Evolutionary conservation across 2,888 invertebrate species (phyloP), one percentile per base, ranked within the genome.

Genomic region (Nomada lathburiana): DNA sequence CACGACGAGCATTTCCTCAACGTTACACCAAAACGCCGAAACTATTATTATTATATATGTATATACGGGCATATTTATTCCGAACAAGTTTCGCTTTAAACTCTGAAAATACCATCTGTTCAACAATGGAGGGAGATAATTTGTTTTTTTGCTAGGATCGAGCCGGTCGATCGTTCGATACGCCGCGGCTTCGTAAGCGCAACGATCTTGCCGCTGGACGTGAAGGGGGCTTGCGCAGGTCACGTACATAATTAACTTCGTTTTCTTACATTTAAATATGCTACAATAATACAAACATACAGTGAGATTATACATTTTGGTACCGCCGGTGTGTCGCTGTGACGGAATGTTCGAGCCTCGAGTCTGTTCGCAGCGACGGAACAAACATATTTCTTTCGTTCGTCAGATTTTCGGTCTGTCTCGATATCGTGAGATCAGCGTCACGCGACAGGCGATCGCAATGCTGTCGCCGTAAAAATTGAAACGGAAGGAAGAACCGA

Each of bases 271-370:
- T 75, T 75, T 75, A 82, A 71, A 80, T 68, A 80, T 47, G 55
- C 75, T 81, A 81, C 71, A 47, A 36, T 36, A 47, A 81, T 81
- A 81, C 75, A 76, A 80, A 81, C 82, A 72, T 72, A 82, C 73
- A 80, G 60, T 57, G 80, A 80, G 69, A 74, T 81, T 69, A 81
- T 42, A 69, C 18, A 26, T 74, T 65, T 59, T 60, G 47, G 16
- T 16, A 42, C 23, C 53, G 68, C 18, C 52, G 5, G n/a, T 9
- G n/a, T 59, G 50, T 29, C 9, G 13, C 29, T 13, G 10, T 13
- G 67, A 20, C 23, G 42, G 36, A 55, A 53, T n/a, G 16, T 7
- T 20, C 47, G 36, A 36, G 36, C 13, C 7, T 11, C 47, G 57
- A 1, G 36, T 36, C 44, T 47, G 53, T 64, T 55, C 26, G 26